These are phyloP conservation scores for Lycia hirtaria DNA, from an alignment of 2,888 invertebrate species.

Conservation along the genomic window DNA sequence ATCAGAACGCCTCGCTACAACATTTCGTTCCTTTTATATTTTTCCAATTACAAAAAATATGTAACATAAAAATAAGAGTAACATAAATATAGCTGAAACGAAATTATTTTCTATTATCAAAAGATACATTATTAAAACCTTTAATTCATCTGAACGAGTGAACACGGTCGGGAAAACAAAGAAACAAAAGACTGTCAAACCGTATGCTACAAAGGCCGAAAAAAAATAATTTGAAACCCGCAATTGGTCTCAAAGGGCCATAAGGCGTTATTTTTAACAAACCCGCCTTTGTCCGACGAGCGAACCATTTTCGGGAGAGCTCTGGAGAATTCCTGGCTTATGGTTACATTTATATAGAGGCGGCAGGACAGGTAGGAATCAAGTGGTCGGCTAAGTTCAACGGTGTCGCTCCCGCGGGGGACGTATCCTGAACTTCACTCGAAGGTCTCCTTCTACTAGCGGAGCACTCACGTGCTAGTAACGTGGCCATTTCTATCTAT, in stretches of 20 bases:
- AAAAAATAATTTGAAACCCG: slow-evolving; percentile 56
- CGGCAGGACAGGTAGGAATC: slow-evolving; percentile 19
- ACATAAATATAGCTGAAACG: neutral
- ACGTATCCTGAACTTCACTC: neutral
- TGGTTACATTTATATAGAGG: slow-evolving; percentile 16
- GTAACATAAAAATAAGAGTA: neutral
- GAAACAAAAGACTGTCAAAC: slow-evolving; percentile 38
- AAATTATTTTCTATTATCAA: neutral
- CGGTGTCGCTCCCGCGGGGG: neutral
- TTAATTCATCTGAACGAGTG: slow-evolving; percentile 17
- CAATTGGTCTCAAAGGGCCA: slow-evolving; percentile 59
- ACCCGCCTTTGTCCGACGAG: slow-evolving; percentile 53
- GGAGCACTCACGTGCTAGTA: neutral
- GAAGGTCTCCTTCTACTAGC: neutral
- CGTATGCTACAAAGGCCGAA: slow-evolving; percentile 48
- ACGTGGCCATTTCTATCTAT: too few species aligned
- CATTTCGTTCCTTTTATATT: neutral
- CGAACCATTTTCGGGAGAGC: slow-evolving; percentile 48
- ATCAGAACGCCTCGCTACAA: neutral
- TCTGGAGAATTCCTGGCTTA: slow-evolving; percentile 25
- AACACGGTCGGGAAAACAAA: slow-evolving; percentile 25
- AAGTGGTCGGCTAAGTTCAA: slow-evolving; percentile 9
- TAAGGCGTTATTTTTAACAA: slow-evolving; percentile 57
- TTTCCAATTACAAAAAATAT: neutral
- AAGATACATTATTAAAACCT: slow-evolving; percentile 8